Conservation (phyloP, 2,888 invertebrate species). For the Ellobium chinense region DNA sequence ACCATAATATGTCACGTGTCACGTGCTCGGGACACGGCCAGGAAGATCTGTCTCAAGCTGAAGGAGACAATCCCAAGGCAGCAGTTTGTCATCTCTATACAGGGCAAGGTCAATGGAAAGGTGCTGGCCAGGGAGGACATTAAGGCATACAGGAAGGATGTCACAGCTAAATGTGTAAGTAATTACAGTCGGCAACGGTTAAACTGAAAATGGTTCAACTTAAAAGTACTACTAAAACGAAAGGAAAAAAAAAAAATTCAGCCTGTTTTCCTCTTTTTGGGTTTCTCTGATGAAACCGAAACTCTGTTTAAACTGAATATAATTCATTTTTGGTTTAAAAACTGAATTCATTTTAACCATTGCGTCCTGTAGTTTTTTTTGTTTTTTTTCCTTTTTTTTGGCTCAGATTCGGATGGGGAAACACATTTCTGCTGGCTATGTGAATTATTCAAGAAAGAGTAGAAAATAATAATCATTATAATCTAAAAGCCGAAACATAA, state of each 20-base stretch:
- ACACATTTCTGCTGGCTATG: too few species aligned
- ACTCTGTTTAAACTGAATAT: too few species aligned
- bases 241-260: background rate
- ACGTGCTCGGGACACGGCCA: conserved; percentile 78
- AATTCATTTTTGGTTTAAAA: too few species aligned
- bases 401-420: too few species aligned
- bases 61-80: conserved; percentile 93
- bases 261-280: background rate
- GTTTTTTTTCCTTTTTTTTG: too few species aligned
- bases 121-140: conserved; percentile 91
- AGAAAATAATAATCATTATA: too few species aligned
- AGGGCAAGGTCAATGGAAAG: conserved; percentile 89
- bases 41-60: conserved; percentile 85
- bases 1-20: conserved; percentile 88
- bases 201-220: background rate
- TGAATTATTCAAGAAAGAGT: too few species aligned
- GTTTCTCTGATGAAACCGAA: background rate
- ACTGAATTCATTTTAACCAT: too few species aligned
- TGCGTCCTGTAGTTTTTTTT: too few species aligned
- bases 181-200: background rate
- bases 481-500: too few species aligned
- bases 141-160: conserved; percentile 93
- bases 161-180: conserved; percentile 93
- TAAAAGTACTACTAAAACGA: background rate
- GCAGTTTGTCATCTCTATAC: conserved; percentile 90